Evolutionary conservation across 2,888 invertebrate species (phyloP), one percentile per base, ranked within the genome.

Genomic region (Pachymerium ferrugineum): DNA sequence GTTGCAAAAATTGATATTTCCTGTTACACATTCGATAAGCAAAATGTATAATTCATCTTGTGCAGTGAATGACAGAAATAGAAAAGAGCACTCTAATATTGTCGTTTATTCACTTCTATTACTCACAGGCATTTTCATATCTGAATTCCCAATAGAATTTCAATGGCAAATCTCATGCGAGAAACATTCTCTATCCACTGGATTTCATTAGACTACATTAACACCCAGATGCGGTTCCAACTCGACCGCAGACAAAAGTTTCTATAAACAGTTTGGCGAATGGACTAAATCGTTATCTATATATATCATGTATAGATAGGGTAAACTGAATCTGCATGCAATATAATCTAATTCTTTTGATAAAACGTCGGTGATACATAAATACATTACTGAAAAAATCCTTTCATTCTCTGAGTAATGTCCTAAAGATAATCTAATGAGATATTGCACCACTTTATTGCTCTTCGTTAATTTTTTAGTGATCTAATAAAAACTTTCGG

Each of bases 71-170:
- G 62, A 62, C 62, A 62, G 28, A 25, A 47, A 47, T 16, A 14
- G 10, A 28, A 25, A 62, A 62, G 25, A n/a, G 62, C 28, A 54
- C 19, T 22, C 19, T 14, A 6, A 22, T 28, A 10, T 62, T n/a
- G 62, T 28, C 5, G 10, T 12, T 28, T 14, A 10, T 8, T 12
- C 28, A 28, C 62, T 14, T 62, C 10, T 28, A 10, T 28, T 62
- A 25, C n/a, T 28, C 62, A 62, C 25, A n/a, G 28, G 25, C 62
- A 62, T 62, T 62, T 54, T 62, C 62, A 54, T 62, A 62, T 62
- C 25, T 28, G 28, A 28, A 62, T 62, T 62, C 62, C 62, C 62
- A 12, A n/a, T 62, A n/a, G 47, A n/a, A 12, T n/a, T 47, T 47
- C 19, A 47, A 47, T 47, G 47, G n/a, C 3, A 47, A 47, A 47